Conservation (phyloP, 2,797 vertebrate genomes). For the Gastrophryne carolinensis region DNA sequence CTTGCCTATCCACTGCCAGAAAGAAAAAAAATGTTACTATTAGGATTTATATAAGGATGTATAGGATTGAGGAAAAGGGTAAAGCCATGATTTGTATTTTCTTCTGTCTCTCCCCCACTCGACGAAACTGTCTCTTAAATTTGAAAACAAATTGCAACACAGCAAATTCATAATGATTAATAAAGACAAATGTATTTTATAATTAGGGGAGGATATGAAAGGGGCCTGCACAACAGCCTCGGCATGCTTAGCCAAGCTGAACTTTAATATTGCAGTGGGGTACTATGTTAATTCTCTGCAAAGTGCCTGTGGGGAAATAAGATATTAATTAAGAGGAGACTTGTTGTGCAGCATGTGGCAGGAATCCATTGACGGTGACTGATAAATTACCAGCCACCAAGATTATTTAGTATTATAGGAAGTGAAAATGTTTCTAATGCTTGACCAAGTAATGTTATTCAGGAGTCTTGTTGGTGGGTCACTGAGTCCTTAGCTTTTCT, state of each 20-base stretch:
- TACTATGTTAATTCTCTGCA: slow-evolving; percentile 27
- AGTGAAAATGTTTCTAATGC: too few species aligned
- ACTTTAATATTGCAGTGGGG: slow-evolving; percentile 30
- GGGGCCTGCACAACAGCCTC: neutral
- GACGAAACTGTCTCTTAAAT: neutral
- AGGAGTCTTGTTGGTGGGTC: too few species aligned
- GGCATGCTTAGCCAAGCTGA: slow-evolving; percentile 33
- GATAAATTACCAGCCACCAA: slow-evolving; percentile 32
- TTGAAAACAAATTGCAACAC: neutral
- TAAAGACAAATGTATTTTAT: slow-evolving; percentile 38
- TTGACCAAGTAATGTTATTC: too few species aligned
- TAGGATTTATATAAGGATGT: too few species aligned
- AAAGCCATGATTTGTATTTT: too few species aligned
- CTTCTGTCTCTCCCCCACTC: neutral
- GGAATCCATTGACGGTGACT: slow-evolving; percentile 31
- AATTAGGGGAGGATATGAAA: slow-evolving; percentile 3
- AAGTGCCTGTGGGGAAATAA: slow-evolving; percentile 38
- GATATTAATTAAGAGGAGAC: slow-evolving; percentile 51
- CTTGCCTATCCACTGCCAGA: too few species aligned
- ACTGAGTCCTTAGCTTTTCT: too few species aligned
- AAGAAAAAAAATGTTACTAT: too few species aligned
- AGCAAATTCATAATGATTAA: slow-evolving; percentile 9
- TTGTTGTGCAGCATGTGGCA: slow-evolving; percentile 29
- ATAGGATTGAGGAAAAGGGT: too few species aligned
- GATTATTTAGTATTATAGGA: slow-evolving; percentile 1